Base-by-base conservation (phyloP, 2,888 invertebrate species). In the Invenusta paracnida region DNA sequence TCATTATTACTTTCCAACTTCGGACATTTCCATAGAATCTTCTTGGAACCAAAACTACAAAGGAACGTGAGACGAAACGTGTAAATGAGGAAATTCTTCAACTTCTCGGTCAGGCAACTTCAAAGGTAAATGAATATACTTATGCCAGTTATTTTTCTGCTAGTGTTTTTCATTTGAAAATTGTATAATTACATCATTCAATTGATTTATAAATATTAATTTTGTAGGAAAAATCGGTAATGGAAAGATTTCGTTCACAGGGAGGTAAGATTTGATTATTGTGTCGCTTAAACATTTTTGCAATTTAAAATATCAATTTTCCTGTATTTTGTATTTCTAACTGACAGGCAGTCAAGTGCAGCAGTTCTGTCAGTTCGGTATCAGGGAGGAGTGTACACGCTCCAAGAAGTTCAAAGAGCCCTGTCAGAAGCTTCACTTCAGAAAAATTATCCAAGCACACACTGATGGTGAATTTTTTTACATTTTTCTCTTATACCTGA, bases 341-440 rank as follows among this genome's bases (percentile, higher is more conserved):
- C 17, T 17, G 87, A 11, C 87, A 90, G 91, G 91, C 23, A 91
- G 90, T 0, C 92, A 92, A 88, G 91, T 93, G 28, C 91, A 92
- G 94, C 97, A 98, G 91, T 98, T 97, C 92, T 98, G 98, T 91
- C 96, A 96, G 0, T 96, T 96, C 91, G 97, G 97, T 11, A 98
- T 98, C 0, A 94, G 95, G 88, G 94, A 94, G 17, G 98, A 98
- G 90, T 98, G 98, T 87, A 90, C 90, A 13, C 92, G 92, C 89
- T 90, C 91, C 5, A 89, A 90, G 13, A 89, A 89, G 29, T 91
- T 90, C 1, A 91, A 92, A 0, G 93, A 93, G 85, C 93, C 93
- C 86, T 98, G 98, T 92, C 95, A 94, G 88, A 96, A 96, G 90
- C 93, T 98, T 82, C 98, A 98, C 92, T 98, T 98, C 90, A 95